Evolutionary conservation across 2,113 vertebrate species (phyloP).

Genomic region (Peromyscus maniculatus): DNA sequence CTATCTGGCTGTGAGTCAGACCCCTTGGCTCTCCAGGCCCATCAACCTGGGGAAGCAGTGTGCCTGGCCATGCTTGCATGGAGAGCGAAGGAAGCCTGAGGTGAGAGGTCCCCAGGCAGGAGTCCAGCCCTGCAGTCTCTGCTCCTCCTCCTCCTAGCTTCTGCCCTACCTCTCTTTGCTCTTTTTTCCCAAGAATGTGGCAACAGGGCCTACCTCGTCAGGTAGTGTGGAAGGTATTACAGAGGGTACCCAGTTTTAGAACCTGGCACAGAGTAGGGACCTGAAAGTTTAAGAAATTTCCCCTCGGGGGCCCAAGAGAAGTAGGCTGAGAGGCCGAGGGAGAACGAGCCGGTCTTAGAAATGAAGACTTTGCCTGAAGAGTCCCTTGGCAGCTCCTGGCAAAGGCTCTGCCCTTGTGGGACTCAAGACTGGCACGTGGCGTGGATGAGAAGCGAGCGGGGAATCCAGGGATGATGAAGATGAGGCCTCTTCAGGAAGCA

Average conservation of each 20-base stretch:
- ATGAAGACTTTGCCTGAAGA: background rate
- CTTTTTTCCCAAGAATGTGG: background rate
- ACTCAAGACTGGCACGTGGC: background rate
- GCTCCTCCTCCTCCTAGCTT: background rate
- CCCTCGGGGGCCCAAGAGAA: background rate
- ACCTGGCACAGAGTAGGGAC: background rate
- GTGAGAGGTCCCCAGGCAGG: background rate
- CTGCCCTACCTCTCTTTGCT: background rate
- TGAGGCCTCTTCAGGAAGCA: background rate
- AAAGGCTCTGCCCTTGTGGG: background rate
- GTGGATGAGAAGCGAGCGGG: background rate
- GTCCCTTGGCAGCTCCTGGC: background rate
- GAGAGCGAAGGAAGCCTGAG: background rate
- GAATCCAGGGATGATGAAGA: background rate
- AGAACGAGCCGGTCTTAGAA: background rate
- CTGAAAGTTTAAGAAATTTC: background rate
- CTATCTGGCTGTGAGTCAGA: background rate
- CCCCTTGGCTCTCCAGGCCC: background rate
- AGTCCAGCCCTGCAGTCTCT: too few relatives aligned
- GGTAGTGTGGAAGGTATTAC: background rate
- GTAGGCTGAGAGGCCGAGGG: background rate
- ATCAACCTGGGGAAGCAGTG: background rate
- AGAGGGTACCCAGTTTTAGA: background rate
- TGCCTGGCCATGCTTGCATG: background rate
- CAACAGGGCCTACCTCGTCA: background rate